A percentile compares a stretch with the other conserved stretches of the same genome.
Evolutionary conservation across 2,113 vertebrate species (phyloP).

Genomic region (Myotis yumanensis): DNA sequence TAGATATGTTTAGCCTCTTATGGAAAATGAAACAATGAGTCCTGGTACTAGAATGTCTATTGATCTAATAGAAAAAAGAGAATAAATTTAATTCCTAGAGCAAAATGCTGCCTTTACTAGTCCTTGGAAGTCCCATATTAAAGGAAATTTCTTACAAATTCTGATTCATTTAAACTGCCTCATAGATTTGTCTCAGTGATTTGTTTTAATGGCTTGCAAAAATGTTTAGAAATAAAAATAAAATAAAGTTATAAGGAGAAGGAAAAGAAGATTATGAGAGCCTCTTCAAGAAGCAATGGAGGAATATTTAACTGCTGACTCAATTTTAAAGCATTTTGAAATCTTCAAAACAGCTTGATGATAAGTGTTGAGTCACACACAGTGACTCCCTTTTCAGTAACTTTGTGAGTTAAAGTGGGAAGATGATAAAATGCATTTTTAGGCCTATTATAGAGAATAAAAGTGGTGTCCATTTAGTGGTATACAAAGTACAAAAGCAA

Average conservation of each 20-base stretch:
- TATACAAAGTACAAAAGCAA: neutral
- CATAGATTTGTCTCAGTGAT: constrained; percentile 26
- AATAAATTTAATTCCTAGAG: constrained; percentile 3
- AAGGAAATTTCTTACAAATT: constrained; percentile 28
- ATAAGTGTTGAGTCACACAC: neutral
- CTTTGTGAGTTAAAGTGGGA: neutral
- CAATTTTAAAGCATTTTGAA: constrained; percentile 44
- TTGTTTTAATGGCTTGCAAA: constrained; percentile 36
- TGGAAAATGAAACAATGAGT: neutral
- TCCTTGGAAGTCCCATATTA: neutral
- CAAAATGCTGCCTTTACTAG: neutral
- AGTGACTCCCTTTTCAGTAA: neutral
- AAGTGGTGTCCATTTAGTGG: neutral
- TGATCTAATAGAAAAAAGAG: neutral
- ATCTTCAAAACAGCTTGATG: neutral
- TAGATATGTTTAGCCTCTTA: neutral
- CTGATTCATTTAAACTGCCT: neutral
- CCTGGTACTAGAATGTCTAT: neutral
- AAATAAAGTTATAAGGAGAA: neutral
- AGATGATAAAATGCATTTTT: neutral
- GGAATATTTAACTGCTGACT: neutral
- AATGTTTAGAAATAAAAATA: constrained; percentile 42
- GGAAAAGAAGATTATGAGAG: neutral
- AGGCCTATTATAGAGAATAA: neutral
- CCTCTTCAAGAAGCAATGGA: neutral